These are phyloP conservation scores for Patiria pectinifera DNA, from an alignment of 53 echinoderm and acorn worm species.

Conservation along the genomic window DNA sequence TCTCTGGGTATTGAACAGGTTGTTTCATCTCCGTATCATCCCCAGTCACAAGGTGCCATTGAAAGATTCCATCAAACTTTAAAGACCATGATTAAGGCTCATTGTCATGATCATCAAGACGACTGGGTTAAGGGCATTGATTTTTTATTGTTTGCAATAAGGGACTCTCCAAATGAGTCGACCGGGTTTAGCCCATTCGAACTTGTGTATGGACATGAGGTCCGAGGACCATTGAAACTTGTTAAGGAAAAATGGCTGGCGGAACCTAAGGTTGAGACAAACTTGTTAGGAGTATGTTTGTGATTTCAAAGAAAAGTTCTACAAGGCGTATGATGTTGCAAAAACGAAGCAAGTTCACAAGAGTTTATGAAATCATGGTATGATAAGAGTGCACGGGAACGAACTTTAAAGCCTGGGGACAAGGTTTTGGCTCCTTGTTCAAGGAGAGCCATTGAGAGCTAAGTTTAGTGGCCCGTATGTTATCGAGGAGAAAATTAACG, in stretches of 20 bases:
- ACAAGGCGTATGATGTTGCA: conserved; percentile 61
- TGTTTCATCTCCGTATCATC: conserved; percentile 57
- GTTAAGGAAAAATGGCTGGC: conserved; percentile 58
- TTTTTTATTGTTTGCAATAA: conserved; percentile 69
- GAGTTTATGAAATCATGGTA: conserved; percentile 64
- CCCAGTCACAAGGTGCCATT: conserved; percentile 64
- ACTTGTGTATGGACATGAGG: conserved; percentile 41
- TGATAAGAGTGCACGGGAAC: conserved; percentile 54
- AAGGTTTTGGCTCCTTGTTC: conserved; percentile 69
- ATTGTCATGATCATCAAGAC: conserved; percentile 30
- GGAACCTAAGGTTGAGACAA: neutral
- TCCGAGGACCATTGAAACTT: conserved; percentile 40
- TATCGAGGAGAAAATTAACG: conserved; percentile 53
- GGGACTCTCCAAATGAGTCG: conserved; percentile 47
- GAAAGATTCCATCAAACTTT: conserved; percentile 75
- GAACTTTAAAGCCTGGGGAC: conserved; percentile 70
- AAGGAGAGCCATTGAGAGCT: conserved; percentile 66
- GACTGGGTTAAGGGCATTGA: conserved; percentile 76
- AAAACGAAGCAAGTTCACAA: conserved; percentile 4
- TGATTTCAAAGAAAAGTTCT: conserved; percentile 49
- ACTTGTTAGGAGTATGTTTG: conserved; percentile 55
- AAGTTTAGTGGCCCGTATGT: conserved; percentile 70
- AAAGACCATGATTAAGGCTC: conserved; percentile 53
- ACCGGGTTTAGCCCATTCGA: conserved; percentile 65
- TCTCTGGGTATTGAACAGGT: conserved; percentile 15